Base-by-base conservation (phyloP, 35 echinoderm and acorn worm genomes). In the Apostichopus parvimensis region DNA sequence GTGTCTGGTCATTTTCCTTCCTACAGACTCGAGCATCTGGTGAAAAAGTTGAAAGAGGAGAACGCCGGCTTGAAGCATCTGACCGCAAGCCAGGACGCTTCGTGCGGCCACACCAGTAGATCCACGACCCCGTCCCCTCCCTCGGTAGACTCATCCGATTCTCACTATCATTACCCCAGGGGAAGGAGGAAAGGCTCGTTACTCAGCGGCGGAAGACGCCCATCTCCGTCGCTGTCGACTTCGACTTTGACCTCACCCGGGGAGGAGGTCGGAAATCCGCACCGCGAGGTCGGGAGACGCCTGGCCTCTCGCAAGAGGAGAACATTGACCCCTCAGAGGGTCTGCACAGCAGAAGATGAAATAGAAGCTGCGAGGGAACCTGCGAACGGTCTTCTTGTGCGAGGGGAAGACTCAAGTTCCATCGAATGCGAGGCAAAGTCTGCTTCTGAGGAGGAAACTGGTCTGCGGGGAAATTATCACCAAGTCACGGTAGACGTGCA, bases 51-150 rank as follows among this genome's bases (percentile, higher is more conserved):
- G 60, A 58, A 88, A 45, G 86, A 88, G 52, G 86, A 88, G 52
- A 88, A 88, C 20, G 86, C 62, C 1, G 24, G 14, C 71, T 21
- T 88, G 62, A 88, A 72, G 34, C 24, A 72, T 11, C 13, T 52
- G 57, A 88, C 0, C 17, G 5, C 55, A 6, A 60, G 62, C 64
- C 57, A 18, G 1, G 9, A 23, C 4, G 52, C 17, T 6, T 88
- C 86, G 5, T 61, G 79, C 55, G 79, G 56, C 55, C 85, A 62
- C 59, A 87, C 85, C 13, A 87, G 85, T 59, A 66, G 85, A 21
- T 88, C 86, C 21, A 88, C 21, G 14, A 88, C 86, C 24, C 86
- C 86, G 5, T 88, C 86, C 86, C 86, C 86, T 14, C 86, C n/a
- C 45, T 88, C 86, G 12, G 5, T 88, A 4, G 86, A 88, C 18